Percentiles rank a stretch among this genome's conserved stretches.
Conservation (phyloP, 2,113 vertebrate genomes). For the Lycocorax pyrrhopterus region DNA sequence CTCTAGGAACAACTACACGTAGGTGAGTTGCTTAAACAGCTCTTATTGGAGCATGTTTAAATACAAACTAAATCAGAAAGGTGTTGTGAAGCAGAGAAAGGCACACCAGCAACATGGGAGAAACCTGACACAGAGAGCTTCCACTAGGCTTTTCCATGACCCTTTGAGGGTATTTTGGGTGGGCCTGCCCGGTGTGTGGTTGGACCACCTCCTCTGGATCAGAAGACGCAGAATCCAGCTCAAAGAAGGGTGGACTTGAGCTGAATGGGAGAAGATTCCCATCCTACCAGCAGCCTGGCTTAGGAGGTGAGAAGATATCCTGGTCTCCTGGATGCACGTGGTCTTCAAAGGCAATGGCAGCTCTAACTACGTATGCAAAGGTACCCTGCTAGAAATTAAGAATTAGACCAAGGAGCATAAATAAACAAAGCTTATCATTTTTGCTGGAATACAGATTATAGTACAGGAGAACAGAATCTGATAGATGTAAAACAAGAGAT, state of each 20-base stretch:
- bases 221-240: neutral
- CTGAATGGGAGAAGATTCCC: neutral
- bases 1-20: fast-evolving
- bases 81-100: neutral
- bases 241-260: neutral
- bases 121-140: neutral
- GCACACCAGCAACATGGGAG: no score
- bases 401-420: neutral
- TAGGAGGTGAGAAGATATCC: neutral
- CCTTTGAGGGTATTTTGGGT: neutral
- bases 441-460: neutral
- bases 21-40: neutral
- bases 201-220: neutral
- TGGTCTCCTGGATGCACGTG: neutral
- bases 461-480: neutral
- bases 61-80: neutral
- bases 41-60: neutral
- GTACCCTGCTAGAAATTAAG: neutral
- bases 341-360: neutral
- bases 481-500: neutral
- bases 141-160: neutral
- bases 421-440: neutral
- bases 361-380: neutral
- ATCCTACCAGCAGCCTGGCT: neutral
- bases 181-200: neutral